Evolutionary conservation across 37 sponge, comb jelly and placozoan genomes (phyloP).

Genomic region (Aplysina aerophoba): DNA sequence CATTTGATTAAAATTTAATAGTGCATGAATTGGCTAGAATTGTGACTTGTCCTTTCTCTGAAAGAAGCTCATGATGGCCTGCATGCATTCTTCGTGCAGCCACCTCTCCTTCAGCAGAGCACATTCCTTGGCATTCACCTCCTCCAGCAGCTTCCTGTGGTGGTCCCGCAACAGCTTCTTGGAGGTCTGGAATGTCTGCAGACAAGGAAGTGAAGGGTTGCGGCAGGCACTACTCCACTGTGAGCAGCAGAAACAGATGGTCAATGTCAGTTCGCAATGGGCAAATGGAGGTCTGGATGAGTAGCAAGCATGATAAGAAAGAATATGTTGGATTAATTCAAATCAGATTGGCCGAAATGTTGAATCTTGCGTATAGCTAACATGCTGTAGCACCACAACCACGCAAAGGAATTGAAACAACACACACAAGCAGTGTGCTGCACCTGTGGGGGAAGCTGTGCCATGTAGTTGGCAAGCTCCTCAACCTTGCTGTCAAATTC

Average conservation of each 20-base stretch:
- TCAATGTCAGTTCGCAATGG: too few species aligned
- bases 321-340: too few species aligned
- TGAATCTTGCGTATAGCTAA: too few species aligned
- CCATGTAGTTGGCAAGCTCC: conserved; percentile 54
- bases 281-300: too few species aligned
- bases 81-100: conserved; percentile 85
- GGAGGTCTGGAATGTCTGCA: conserved; percentile 71
- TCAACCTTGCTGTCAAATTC: conserved; percentile 71
- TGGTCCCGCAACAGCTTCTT: conserved; percentile 71
- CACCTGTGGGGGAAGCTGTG: conserved; percentile 82
- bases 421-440: not conserved
- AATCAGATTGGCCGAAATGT: too few species aligned
- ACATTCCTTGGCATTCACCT: conserved; percentile 82
- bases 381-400: too few species aligned
- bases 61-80: conserved; percentile 89
- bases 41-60: conserved; percentile 58
- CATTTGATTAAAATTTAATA: too few species aligned
- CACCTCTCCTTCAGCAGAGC: conserved; percentile 85
- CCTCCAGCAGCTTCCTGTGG: conserved; percentile 58
- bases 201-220: not conserved
- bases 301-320: too few species aligned
- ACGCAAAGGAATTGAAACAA: too few species aligned
- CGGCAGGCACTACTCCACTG: too few species aligned
- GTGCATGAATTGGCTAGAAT: not conserved
- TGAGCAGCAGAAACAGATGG: too few species aligned